Evolutionary conservation across 2,113 vertebrate genomes (phyloP).

Genomic region (Phrynosoma platyrhinos): DNA sequence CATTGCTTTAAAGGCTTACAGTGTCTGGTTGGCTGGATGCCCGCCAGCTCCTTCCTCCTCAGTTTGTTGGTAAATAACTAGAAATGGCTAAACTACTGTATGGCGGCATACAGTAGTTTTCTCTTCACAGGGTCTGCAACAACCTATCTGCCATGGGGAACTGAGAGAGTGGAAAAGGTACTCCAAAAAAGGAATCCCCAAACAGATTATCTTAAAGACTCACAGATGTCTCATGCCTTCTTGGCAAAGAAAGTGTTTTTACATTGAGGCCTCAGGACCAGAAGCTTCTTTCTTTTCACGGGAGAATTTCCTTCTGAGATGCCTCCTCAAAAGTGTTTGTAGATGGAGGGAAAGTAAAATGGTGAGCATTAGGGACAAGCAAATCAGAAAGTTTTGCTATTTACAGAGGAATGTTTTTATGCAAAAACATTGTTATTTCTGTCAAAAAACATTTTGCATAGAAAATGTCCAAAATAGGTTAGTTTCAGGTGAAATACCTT

Average conservation of each 20-base stretch:
- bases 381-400: not conserved
- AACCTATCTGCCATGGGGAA: not conserved
- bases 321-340: too few species aligned
- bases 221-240: not conserved
- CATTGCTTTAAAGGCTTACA: not conserved
- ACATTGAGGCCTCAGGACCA: not conserved
- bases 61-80: slow-evolving; percentile 1
- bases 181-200: not conserved
- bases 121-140: not conserved
- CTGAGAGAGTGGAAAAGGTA: not conserved
- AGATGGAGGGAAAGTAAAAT: too few species aligned
- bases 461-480: not conserved
- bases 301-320: not conserved
- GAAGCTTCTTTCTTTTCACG: not conserved
- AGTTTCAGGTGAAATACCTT: not conserved
- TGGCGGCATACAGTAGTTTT: not conserved
- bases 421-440: too few species aligned
- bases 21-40: not conserved
- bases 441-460: too few species aligned
- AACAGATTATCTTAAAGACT: not conserved
- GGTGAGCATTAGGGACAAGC: not conserved
- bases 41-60: not conserved
- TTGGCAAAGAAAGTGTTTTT: not conserved
- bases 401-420: not conserved
- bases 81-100: not conserved